Evolutionary conservation across 2,797 vertebrate species (phyloP).

Genomic region (Tauraco hartlaubi): DNA sequence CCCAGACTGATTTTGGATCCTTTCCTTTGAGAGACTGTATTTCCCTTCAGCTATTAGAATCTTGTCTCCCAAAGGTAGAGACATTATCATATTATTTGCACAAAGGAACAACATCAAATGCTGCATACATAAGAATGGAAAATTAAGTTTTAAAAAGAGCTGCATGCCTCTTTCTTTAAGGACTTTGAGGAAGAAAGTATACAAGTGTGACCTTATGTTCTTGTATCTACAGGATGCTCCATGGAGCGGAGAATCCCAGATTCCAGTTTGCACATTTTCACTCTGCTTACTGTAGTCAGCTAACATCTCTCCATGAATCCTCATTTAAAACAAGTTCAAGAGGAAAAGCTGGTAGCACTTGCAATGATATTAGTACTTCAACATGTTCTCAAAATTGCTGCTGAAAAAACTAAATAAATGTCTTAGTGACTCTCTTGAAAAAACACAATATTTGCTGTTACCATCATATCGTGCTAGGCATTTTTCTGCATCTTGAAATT

Average conservation of each 20-base stretch:
- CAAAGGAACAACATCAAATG: conserved; percentile 68
- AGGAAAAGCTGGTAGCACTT: background rate
- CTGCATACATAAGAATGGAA: conserved; percentile 25
- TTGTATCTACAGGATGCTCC: background rate
- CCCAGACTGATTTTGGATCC: background rate
- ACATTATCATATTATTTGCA: conserved; percentile 65
- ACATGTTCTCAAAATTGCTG: background rate
- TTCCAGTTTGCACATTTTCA: background rate
- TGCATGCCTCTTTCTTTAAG: conserved; percentile 31
- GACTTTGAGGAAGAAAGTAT: background rate
- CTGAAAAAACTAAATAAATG: background rate
- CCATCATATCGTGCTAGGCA: background rate
- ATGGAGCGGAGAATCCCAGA: background rate
- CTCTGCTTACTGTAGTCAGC: background rate
- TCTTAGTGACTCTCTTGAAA: background rate
- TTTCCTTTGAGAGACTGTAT: conserved; percentile 15
- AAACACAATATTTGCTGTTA: accelerated
- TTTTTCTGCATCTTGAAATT: background rate
- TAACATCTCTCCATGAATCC: background rate
- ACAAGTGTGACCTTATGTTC: background rate
- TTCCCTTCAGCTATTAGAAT: conserved; percentile 52
- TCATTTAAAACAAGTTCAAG: background rate
- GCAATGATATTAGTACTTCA: background rate
- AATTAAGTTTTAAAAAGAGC: conserved; percentile 36
- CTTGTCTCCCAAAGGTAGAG: conserved; percentile 37